Base-by-base conservation (phyloP, 2,113 vertebrate species). In the Anser brachyrhynchus region DNA sequence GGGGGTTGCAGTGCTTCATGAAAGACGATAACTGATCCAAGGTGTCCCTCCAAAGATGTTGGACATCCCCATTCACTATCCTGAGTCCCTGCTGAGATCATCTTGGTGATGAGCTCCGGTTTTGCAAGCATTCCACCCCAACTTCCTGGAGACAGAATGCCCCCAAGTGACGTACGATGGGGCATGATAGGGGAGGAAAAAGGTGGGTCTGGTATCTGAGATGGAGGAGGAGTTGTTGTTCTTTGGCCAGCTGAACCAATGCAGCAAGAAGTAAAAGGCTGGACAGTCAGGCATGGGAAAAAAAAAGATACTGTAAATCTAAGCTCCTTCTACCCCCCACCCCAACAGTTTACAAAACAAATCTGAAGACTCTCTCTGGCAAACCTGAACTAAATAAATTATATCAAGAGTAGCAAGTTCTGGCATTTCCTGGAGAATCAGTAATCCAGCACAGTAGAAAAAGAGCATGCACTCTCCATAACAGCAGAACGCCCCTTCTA, bases 51-150 rank as follows among this genome's bases (percentile, higher is more conserved):
- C 93, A 99, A 96, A 41, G 99, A 99, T 23, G 99, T 99, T 35
- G 99, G 99, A 92, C 99, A 99, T 7, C 99, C 99, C 99, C 99
- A 99, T 92, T 99, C 99, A 71, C 99, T 99, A 97, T 99, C 99
- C 94, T 99, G 99, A 26, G 99, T 99, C 69, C 99, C 99, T 5
- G 99, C 99, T 7, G 99, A 99, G 97, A 99, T 99, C 89, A 99
- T 97, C 93, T 99, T 99, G 20, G 99, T 99, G 95, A 99, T 90
- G 8, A 98, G 97, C 96, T 99, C 99, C 3, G 98, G 97, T 91
- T 99, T 99, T 49, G 98, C 98, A 46, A 97, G 92, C 46, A 98
- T 84, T 6, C 98, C 99, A 23, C 98, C 98, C 99, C 99, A 99
- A 72, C 95, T 96, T 76, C 98, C 98, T 3, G 99, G 92, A 3